Percentiles rank a stretch among this genome's conserved stretches.
Evolutionary conservation across 2,113 vertebrate species (phyloP).

Genomic region (Candoia aspera): DNA sequence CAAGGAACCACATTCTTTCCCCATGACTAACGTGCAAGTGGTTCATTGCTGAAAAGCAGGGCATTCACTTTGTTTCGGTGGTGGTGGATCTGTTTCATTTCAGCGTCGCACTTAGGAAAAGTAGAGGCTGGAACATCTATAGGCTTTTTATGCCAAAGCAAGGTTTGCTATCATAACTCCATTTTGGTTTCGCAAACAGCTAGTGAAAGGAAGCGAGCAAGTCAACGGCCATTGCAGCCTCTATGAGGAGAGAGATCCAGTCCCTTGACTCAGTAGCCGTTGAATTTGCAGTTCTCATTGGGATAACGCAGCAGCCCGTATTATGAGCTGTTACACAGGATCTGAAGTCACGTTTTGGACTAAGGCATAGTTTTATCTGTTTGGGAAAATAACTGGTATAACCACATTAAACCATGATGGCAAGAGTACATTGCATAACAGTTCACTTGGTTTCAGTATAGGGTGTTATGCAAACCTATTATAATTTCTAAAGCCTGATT

Average conservation of each 20-base stretch:
- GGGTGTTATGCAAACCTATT: no score
- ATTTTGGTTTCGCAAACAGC: not conserved
- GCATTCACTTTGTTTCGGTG: conserved; percentile 1
- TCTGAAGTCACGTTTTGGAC: not conserved
- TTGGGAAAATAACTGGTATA: no score
- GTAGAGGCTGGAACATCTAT: not conserved
- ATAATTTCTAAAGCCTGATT: no score
- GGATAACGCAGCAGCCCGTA: not conserved
- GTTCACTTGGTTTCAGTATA: no score
- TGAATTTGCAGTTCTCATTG: not conserved
- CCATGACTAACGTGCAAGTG: not conserved
- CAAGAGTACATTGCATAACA: no score
- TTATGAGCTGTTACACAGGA: not conserved
- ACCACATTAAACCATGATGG: no score
- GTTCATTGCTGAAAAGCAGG: not conserved
- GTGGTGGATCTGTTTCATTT: conserved; percentile 15
- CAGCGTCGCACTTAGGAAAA: conserved; percentile 13
- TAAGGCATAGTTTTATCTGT: no score
- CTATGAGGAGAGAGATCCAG: not conserved
- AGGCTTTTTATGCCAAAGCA: not conserved
- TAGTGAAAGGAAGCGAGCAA: conserved; percentile 5
- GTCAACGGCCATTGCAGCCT: not conserved
- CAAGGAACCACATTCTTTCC: not conserved
- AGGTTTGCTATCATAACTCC: not conserved
- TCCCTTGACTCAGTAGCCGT: not conserved